Evolutionary conservation across 2,888 invertebrate genomes (phyloP).

Genomic region (Ichneumoninae sp.): DNA sequence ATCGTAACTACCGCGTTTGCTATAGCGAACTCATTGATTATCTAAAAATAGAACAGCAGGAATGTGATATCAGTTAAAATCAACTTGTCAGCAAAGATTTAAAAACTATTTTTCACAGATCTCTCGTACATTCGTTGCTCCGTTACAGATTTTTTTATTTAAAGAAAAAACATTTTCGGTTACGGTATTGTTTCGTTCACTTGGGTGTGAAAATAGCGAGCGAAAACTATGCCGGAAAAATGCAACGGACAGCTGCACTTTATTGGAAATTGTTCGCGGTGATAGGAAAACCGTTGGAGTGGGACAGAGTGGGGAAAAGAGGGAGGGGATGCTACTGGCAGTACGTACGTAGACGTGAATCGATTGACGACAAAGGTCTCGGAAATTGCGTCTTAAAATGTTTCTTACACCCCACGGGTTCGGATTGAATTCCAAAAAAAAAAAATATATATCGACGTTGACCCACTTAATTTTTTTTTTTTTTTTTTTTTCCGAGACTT

Average conservation of each 20-base stretch:
- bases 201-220: conserved; percentile 6
- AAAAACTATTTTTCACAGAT: conserved; percentile 11
- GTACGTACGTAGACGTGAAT: conserved; percentile 73
- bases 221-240: conserved; percentile 44
- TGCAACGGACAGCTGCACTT: conserved; percentile 71
- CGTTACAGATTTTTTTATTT: background rate
- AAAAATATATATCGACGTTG: background rate
- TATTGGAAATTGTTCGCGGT: conserved; percentile 78
- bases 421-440: background rate
- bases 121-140: conserved; percentile 8
- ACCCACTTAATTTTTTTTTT: conserved; percentile 1
- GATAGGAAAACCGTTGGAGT: conserved; percentile 65
- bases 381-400: conserved; percentile 79
- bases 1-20: conserved; percentile 11
- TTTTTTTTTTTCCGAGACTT: background rate
- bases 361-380: conserved; percentile 78
- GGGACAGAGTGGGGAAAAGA: conserved; percentile 27
- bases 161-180: too few relatives aligned
- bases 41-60: conserved; percentile 79
- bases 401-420: conserved; percentile 61
- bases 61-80: conserved; percentile 41
- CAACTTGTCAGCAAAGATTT: background rate
- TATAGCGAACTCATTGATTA: conserved; percentile 76
- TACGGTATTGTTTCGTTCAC: background rate
- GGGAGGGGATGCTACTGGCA: conserved; percentile 45